Percentiles rank a stretch among this genome's conserved stretches.
Evolutionary conservation across 2,113 vertebrate genomes (phyloP).

Genomic region (Panthera tigris): DNA sequence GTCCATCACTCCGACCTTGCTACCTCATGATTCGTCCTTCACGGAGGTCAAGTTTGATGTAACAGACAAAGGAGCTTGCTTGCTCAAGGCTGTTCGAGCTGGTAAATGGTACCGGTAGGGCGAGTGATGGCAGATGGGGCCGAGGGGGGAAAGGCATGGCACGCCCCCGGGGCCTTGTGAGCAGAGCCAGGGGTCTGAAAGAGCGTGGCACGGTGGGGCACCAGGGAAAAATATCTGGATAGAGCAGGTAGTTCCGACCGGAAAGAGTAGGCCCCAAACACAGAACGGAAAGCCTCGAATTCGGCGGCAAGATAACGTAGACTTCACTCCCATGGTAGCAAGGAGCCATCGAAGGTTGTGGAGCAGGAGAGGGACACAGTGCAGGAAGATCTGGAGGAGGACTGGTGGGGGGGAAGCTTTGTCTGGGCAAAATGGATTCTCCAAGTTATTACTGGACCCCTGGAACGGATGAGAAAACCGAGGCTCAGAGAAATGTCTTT

Average conservation of each 20-base stretch:
- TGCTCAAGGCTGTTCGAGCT: neutral
- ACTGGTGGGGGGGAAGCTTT: neutral
- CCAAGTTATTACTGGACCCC: neutral
- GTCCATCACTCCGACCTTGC: neutral
- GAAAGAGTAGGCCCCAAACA: no score
- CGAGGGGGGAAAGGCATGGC: neutral
- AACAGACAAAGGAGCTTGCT: no score
- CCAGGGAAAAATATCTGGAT: neutral
- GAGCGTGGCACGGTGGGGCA: no score
- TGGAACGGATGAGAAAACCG: neutral
- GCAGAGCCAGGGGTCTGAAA: neutral
- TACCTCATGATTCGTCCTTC: no score
- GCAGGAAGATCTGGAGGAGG: neutral
- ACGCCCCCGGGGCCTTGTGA: rapidly evolving
- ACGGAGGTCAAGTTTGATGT: neutral
- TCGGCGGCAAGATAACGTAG: neutral
- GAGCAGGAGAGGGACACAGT: neutral
- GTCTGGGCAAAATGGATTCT: neutral
- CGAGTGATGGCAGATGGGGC: neutral
- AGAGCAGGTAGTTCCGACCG: no score
- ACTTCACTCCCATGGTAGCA: neutral
- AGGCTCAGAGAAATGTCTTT: neutral
- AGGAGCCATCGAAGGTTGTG: neutral
- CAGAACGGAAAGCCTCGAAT: neutral
- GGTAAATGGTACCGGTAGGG: neutral